Evolutionary conservation across 2,888 invertebrate genomes (phyloP).

Genomic region (Bhutanitis thaidina): DNA sequence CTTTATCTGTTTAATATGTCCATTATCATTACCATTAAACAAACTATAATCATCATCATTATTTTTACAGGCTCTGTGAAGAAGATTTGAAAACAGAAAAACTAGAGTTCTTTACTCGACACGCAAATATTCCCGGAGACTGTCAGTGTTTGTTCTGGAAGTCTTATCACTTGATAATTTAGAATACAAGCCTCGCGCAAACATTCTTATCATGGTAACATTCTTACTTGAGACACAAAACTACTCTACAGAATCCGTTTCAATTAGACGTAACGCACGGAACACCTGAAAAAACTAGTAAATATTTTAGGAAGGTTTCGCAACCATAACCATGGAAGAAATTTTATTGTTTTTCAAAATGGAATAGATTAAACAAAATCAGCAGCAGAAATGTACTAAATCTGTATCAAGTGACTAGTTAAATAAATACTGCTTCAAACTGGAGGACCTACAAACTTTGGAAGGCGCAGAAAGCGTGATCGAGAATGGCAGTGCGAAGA

Average conservation of each 20-base stretch:
- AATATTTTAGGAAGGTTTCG: neutral
- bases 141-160: constrained; percentile 69
- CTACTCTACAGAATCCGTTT: constrained; percentile 55
- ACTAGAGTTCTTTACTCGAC: constrained; percentile 63
- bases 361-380: constrained; percentile 30
- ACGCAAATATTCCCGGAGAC: constrained; percentile 71
- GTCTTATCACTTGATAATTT: constrained; percentile 77
- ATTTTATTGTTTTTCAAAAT: constrained; percentile 20
- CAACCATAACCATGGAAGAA: constrained; percentile 19
- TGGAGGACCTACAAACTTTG: constrained; percentile 72
- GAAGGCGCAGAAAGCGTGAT: constrained; percentile 54
- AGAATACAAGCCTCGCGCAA: constrained; percentile 72
- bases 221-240: constrained; percentile 56
- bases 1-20: too few relatives aligned
- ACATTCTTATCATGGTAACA: constrained; percentile 75
- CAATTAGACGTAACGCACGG: constrained; percentile 42
- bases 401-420: constrained; percentile 37
- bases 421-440: constrained; percentile 49
- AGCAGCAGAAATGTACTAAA: constrained; percentile 32
- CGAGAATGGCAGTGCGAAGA: constrained; percentile 57
- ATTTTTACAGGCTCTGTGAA: constrained; percentile 54
- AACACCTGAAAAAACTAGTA: constrained; percentile 40
- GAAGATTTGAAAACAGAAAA: constrained; percentile 50
- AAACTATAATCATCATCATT: constrained; percentile 34
- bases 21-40: too few relatives aligned